These are phyloP conservation scores for Xenopus tropicalis DNA, from an alignment of 2,113 vertebrate species.

Conservation along the genomic window DNA sequence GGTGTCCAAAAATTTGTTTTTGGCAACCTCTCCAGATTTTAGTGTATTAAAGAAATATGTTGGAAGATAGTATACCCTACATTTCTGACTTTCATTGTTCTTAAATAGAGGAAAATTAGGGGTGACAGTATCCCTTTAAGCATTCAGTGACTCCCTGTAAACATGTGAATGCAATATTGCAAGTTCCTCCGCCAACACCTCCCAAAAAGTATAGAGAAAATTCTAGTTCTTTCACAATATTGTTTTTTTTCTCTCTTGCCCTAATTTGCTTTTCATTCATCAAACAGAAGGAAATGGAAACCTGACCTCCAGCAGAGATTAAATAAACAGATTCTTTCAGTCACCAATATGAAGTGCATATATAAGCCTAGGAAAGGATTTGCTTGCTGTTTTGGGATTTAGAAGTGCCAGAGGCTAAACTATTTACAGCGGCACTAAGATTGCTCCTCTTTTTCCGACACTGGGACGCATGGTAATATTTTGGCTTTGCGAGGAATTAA, in stretches of 20 bases:
- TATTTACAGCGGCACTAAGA: constrained; percentile 75
- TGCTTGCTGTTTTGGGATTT: constrained; percentile 78
- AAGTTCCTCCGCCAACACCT: too few relatives aligned
- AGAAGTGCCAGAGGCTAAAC: constrained; percentile 76
- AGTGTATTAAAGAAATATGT: too few relatives aligned
- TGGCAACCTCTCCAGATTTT: too few relatives aligned
- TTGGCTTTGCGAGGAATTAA: constrained; percentile 71
- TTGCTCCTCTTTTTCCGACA: constrained; percentile 67
- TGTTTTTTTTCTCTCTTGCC: constrained; percentile 18
- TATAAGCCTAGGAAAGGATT: constrained; percentile 74
- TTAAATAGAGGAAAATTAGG: too few relatives aligned
- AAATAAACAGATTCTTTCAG: constrained; percentile 73
- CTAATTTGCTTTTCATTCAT: constrained; percentile 49
- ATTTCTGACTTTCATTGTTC: too few relatives aligned
- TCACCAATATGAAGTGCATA: constrained; percentile 78
- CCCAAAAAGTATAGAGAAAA: too few relatives aligned
- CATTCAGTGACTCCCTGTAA: too few relatives aligned
- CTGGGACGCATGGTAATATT: constrained; percentile 72
- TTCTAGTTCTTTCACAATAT: too few relatives aligned
- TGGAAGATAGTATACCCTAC: too few relatives aligned
- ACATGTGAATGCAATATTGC: too few relatives aligned
- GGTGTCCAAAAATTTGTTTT: too few relatives aligned
- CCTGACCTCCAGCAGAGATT: constrained; percentile 67
- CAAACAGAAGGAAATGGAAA: constrained; percentile 59
- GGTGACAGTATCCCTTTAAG: too few relatives aligned